These are phyloP conservation scores for Beroe ovata DNA, from an alignment of 37 sponge, comb jelly and placozoan genomes.

Conservation along the genomic window DNA sequence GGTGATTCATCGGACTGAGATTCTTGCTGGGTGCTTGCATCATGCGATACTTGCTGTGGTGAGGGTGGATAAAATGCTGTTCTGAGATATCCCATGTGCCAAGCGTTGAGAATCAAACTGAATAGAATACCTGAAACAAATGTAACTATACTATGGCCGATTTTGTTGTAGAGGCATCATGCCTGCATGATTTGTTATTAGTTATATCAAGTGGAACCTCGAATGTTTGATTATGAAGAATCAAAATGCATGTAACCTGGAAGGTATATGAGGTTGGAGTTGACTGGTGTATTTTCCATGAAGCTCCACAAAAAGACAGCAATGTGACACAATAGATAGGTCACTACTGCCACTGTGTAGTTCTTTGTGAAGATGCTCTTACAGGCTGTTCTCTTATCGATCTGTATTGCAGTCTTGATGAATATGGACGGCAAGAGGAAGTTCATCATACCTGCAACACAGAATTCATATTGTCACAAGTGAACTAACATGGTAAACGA, in stretches of 20 bases:
- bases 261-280: conserved; percentile 19
- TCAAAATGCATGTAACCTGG: too few relatives aligned
- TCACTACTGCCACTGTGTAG: conserved; percentile 42
- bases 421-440: conserved; percentile 30
- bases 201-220: too few relatives aligned
- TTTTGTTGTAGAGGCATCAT: too few relatives aligned
- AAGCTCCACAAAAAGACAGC: conserved; percentile 38
- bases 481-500: background rate
- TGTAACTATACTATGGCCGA: too few relatives aligned
- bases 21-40: background rate
- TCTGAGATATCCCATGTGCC: background rate
- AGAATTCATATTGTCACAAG: background rate
- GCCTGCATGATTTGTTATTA: too few relatives aligned
- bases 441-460: conserved; percentile 28
- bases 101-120: background rate
- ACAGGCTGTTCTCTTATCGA: background rate
- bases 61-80: background rate
- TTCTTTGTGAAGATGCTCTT: background rate
- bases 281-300: conserved; percentile 14
- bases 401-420: conserved; percentile 17
- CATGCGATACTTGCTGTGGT: background rate
- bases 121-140: background rate
- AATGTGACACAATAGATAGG: conserved; percentile 23
- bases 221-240: too few relatives aligned
- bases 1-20: background rate